phyloP scores from a whole-genome alignment of 2,797 vertebrate species.

The Acomys russatus region DNA sequence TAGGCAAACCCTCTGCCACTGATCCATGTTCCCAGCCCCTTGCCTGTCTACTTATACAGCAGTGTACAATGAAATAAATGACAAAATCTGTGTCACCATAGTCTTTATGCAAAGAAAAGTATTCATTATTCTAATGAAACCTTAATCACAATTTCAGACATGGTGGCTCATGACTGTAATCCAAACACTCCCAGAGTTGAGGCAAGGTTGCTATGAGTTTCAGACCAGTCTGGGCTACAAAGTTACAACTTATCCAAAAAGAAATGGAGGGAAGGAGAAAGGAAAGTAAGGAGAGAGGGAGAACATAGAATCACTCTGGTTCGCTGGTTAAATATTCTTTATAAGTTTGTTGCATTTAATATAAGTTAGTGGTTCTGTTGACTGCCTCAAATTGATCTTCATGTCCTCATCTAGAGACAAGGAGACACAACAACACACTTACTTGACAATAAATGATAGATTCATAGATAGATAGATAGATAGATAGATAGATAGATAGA shows the following conservation, averaged over 20 bases:
- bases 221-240: neutral
- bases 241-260: neutral
- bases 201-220: neutral
- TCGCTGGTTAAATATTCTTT: constrained; percentile 50
- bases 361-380: constrained; percentile 41
- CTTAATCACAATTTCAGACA: neutral
- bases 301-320: neutral
- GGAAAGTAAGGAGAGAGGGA: neutral
- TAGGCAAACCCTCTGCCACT: neutral
- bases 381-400: constrained; percentile 29
- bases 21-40: neutral
- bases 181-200: neutral
- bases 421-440: neutral
- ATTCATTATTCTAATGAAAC: constrained; percentile 39
- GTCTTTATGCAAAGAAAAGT: neutral
- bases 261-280: neutral
- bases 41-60: neutral
- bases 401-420: constrained; percentile 12
- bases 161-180: neutral
- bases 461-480: too few relatives aligned
- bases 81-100: neutral
- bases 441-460: neutral
- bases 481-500: too few relatives aligned
- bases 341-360: neutral
- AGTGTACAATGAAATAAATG: constrained; percentile 1